phyloP scores from a whole-genome alignment of 2,797 vertebrate genomes.

The Gobio occitaniae region DNA sequence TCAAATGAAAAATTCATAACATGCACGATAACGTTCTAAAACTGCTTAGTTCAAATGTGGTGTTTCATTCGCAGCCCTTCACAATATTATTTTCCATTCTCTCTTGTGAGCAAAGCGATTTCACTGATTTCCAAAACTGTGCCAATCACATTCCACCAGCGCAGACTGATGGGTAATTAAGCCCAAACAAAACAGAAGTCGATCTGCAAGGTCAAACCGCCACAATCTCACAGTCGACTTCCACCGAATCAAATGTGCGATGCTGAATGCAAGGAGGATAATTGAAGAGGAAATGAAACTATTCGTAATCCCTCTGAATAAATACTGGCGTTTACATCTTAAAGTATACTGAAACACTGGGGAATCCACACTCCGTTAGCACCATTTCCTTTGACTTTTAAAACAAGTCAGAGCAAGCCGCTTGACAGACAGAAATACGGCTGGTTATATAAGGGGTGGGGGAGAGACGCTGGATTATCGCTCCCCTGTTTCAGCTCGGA shows the following conservation, averaged over 20 bases:
- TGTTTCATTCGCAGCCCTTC: neutral
- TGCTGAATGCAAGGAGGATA: slow-evolving; percentile 20
- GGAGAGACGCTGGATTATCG: slow-evolving; percentile 64
- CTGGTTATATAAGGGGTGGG: slow-evolving; percentile 43
- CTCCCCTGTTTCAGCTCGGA: slow-evolving; percentile 64
- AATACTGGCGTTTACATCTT: slow-evolving; percentile 39
- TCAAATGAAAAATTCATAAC: neutral
- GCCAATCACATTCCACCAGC: slow-evolving; percentile 6
- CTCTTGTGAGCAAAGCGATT: neutral
- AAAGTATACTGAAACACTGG: slow-evolving; percentile 6
- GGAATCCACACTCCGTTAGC: neutral
- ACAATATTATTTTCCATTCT: neutral
- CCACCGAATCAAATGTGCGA: neutral
- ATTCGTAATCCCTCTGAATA: slow-evolving; percentile 26
- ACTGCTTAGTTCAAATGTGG: neutral
- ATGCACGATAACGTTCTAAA: neutral
- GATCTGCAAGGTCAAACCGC: slow-evolving; percentile 29
- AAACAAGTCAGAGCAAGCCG: slow-evolving; percentile 31
- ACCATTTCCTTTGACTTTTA: slow-evolving; percentile 38
- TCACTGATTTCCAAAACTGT: neutral
- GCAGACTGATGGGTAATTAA: slow-evolving; percentile 28
- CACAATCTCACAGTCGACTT: neutral
- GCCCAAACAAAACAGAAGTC: neutral
- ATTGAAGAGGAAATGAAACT: slow-evolving; percentile 10
- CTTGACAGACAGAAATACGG: slow-evolving; percentile 27